Conservation (phyloP, 1,140 invertebrate species). For the Apis florea region DNA sequence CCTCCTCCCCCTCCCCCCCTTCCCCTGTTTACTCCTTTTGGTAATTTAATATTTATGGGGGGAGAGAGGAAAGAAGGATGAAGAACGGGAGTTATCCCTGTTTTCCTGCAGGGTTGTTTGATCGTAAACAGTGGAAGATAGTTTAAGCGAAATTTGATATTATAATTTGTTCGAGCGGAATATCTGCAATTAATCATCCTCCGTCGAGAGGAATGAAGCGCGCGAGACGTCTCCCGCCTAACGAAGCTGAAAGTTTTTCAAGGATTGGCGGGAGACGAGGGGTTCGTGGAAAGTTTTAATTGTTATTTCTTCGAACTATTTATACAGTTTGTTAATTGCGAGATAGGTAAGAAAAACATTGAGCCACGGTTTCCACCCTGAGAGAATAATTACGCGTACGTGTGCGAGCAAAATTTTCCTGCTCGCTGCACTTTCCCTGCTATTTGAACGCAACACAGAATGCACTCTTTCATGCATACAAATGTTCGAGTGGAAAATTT, state of each 20-base stretch:
- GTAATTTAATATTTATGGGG: background rate
- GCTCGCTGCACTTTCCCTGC: background rate
- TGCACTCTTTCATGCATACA: too few species aligned
- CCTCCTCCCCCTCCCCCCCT: too few species aligned
- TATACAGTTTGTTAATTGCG: conserved; percentile 3
- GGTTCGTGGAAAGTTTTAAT: conserved; percentile 10
- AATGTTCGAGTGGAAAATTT: background rate
- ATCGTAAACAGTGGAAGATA: background rate
- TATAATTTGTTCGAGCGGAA: background rate
- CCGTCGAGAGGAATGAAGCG: background rate
- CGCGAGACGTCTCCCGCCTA: background rate
- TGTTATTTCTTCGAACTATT: conserved; percentile 3
- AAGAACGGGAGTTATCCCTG: background rate
- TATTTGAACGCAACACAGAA: too few species aligned
- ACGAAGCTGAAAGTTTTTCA: conserved; percentile 11
- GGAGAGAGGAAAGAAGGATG: background rate
- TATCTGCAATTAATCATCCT: background rate
- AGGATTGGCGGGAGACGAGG: background rate
- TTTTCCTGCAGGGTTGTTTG: background rate
- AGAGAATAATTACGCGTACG: background rate
- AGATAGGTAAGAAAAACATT: background rate
- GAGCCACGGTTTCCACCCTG: background rate
- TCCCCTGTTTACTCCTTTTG: background rate
- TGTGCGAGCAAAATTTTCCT: background rate
- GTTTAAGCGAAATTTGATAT: background rate